These are phyloP conservation scores for Suricata suricatta DNA, from an alignment of 2,113 vertebrate genomes.

Conservation along the genomic window DNA sequence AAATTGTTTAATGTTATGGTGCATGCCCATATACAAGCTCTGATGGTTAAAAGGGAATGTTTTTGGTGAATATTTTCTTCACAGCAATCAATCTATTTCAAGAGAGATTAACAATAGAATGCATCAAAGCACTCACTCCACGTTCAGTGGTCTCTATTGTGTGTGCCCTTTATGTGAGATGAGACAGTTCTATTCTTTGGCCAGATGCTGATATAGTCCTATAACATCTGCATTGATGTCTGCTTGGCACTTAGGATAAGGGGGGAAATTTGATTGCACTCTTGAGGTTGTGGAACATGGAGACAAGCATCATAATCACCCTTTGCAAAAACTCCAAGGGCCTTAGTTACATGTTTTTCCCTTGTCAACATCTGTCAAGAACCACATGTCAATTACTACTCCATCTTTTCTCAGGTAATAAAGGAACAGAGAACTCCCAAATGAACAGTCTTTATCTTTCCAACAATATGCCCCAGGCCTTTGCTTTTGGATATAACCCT, in stretches of 20 bases:
- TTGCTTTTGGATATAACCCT: constrained; percentile 52
- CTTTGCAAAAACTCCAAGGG: background rate
- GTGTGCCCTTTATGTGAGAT: constrained; percentile 20
- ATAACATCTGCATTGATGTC: constrained; percentile 62
- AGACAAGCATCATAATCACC: constrained; percentile 56
- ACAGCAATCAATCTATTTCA: background rate
- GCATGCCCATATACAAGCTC: accelerated
- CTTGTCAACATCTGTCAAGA: constrained; percentile 70
- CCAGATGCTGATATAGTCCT: background rate
- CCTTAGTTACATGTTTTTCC: constrained; percentile 53
- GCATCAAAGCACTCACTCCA: background rate
- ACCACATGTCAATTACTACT: constrained; percentile 29
- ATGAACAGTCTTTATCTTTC: constrained; percentile 64
- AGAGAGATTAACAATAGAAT: background rate
- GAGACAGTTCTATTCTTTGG: constrained; percentile 33
- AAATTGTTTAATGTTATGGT: background rate
- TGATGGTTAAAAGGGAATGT: background rate
- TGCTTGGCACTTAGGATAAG: constrained; percentile 50
- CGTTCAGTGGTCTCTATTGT: background rate
- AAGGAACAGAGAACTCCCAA: constrained; percentile 63
- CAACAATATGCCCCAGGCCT: constrained; percentile 25
- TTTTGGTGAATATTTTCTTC: background rate
- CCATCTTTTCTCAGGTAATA: constrained; percentile 57
- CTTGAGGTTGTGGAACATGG: constrained; percentile 21
- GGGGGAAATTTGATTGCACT: constrained; percentile 40